Base-by-base conservation (phyloP, 2,888 invertebrate species). In the Mythimna loreyi region DNA sequence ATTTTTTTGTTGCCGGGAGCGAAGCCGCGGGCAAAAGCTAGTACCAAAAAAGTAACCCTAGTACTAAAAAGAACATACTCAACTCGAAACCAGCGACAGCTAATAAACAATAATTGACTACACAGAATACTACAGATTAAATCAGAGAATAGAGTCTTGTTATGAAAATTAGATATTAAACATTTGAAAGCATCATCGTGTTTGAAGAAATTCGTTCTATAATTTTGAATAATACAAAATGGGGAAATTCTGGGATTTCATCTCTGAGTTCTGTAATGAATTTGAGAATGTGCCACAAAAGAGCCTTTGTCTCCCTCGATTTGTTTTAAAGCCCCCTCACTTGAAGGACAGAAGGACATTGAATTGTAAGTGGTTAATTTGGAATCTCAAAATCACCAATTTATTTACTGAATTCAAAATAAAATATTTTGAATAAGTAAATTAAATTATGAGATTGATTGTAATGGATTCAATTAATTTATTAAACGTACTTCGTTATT, bases 251-350 rank as follows among this genome's bases (percentile, higher is more conserved):
- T 19, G 45, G 5, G 19, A 69, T 52, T 50, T 61, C 30, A n/a
- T 57, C 50, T 52, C 40, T 52, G 7, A 43, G n/a, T 61, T 56
- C 19, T 47, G 30, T 67, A 60, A 76, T 77, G 25, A 69, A 69
- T 56, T 72, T 30, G 16, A 36, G 36, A 56, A 56, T 56, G n/a
- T 56, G 13, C 50, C 21, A 67, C 50, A 60, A 69, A 59, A 40
- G 43, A 21, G 19, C 50, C 52, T 57, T 50, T 60, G 45, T 50
- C 21, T 45, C 2, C 30, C 45, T 28, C 13, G 28, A 40, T 45
- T 47, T 11, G 40, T 21, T 23, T 43, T 8, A 47, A 52, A 19
- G 36, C 21, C 28, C 36, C 23, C 21, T 3, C 11, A 30, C 30
- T 76, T 57, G 53, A 36, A 9, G 16, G 19, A 45, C 1, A 52